These are phyloP conservation scores for Archips crataeganus DNA, from an alignment of 2,888 invertebrate species.

Conservation along the genomic window DNA sequence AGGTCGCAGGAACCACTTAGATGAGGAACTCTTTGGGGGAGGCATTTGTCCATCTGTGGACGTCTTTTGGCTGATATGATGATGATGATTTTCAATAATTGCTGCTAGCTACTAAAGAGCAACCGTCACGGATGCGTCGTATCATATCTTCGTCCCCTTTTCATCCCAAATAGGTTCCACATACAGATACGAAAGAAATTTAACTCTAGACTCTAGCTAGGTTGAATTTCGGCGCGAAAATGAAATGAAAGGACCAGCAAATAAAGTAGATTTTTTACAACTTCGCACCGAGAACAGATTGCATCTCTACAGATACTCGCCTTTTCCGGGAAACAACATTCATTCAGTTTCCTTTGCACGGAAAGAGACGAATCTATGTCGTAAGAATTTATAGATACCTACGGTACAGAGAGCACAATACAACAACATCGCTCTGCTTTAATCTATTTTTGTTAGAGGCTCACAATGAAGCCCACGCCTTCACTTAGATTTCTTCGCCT, in stretches of 20 bases:
- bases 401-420: conserved; percentile 1
- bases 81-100: not conserved
- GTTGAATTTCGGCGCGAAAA: not conserved
- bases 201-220: not conserved
- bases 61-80: no score
- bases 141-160: not conserved
- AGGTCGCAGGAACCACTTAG: no score
- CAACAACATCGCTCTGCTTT: conserved; percentile 11
- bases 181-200: not conserved
- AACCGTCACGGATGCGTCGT: conserved; percentile 3
- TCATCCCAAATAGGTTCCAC: not conserved
- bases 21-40: no score
- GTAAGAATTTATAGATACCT: conserved; percentile 6
- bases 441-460: conserved; percentile 25
- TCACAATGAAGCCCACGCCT: conserved; percentile 31
- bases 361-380: conserved; percentile 2
- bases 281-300: not conserved
- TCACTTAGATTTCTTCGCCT: conserved; percentile 35
- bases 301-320: conserved; percentile 8
- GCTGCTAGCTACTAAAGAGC: not conserved
- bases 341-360: conserved; percentile 16
- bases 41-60: no score
- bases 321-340: conserved; percentile 18
- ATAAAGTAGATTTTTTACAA: conserved; percentile 3
- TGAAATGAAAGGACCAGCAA: conserved; percentile 8